Conservation (phyloP, 2,797 vertebrate genomes). For the Liparis tanakae region DNA sequence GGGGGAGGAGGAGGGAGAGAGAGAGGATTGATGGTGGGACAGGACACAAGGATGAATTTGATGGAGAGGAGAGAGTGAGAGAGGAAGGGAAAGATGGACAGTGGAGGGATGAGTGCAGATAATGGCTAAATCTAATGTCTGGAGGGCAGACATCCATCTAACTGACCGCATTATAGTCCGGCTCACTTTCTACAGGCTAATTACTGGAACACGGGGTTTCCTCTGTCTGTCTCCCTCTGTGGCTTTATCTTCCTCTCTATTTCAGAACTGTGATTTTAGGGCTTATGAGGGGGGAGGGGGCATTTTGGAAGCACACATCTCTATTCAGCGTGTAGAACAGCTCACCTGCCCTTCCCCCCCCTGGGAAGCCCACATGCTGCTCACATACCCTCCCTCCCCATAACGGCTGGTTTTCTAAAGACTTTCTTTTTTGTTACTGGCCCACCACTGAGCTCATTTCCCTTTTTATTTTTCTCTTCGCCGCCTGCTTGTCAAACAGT, state of each 20-base stretch:
- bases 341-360: conserved; percentile 65
- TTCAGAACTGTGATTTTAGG: conserved; percentile 55
- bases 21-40: conserved; percentile 58
- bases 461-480: conserved; percentile 52
- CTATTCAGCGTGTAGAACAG: conserved; percentile 55
- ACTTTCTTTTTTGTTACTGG: conserved; percentile 47
- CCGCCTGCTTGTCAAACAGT: conserved; percentile 39
- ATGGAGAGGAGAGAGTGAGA: conserved; percentile 48
- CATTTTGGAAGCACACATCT: conserved; percentile 54
- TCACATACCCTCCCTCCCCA: conserved; percentile 35
- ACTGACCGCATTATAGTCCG: conserved; percentile 75
- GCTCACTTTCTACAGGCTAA: conserved; percentile 78
- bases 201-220: conserved; percentile 75
- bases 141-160: conserved; percentile 79
- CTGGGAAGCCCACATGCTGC: conserved; percentile 63
- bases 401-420: conserved; percentile 59
- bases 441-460: conserved; percentile 52
- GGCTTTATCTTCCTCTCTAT: conserved; percentile 45
- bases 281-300: conserved; percentile 59
- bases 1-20: conserved; percentile 43
- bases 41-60: conserved; percentile 59
- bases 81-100: conserved; percentile 57
- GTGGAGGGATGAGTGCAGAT: conserved; percentile 74
- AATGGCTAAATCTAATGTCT: conserved; percentile 79
- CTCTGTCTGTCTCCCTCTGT: conserved; percentile 47